Evolutionary conservation across 2,797 vertebrate genomes (phyloP).

Genomic region (Pseudopleuronectes americanus): DNA sequence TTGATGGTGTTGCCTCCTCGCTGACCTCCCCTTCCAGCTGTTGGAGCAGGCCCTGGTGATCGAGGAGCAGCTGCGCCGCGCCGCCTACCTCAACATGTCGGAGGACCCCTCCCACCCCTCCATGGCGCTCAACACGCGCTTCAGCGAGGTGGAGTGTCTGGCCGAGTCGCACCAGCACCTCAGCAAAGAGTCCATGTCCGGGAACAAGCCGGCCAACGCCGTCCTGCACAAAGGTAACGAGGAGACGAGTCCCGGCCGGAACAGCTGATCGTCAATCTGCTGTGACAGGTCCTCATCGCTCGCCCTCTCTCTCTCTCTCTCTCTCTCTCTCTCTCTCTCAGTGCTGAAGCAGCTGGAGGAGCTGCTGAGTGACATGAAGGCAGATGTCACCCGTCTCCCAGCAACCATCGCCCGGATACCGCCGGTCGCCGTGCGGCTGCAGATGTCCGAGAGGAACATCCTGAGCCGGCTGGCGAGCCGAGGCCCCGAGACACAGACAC

Average conservation of each 20-base stretch:
- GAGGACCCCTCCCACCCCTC: conserved; percentile 98
- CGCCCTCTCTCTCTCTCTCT: background rate
- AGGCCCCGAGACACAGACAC: conserved; percentile 88
- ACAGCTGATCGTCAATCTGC: too few relatives aligned
- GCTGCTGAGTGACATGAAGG: conserved; percentile 98
- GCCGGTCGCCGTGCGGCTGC: conserved; percentile 93
- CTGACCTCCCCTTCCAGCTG: conserved; percentile 77
- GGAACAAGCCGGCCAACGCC: conserved; percentile 97
- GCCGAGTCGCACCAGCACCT: conserved; percentile 98
- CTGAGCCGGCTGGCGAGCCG: conserved; percentile 95
- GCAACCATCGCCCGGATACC: conserved; percentile 97
- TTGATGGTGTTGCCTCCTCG: background rate
- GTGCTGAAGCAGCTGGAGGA: conserved; percentile 99
- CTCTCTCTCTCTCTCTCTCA: conserved; percentile 49
- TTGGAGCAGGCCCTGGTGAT: conserved; percentile 97
- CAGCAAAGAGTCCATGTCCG: conserved; percentile 97
- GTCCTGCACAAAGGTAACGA: conserved; percentile 96
- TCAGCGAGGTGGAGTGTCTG: conserved; percentile 96
- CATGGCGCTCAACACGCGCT: conserved; percentile 97
- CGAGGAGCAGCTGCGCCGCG: conserved; percentile 95
- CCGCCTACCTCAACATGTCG: conserved; percentile 98
- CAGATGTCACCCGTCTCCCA: conserved; percentile 95
- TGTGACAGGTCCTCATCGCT: too few relatives aligned
- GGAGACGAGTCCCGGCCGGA: too few relatives aligned
- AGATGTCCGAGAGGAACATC: conserved; percentile 99